phyloP scores from a whole-genome alignment of 2,888 invertebrate species.

The Oscheius sp. region DNA sequence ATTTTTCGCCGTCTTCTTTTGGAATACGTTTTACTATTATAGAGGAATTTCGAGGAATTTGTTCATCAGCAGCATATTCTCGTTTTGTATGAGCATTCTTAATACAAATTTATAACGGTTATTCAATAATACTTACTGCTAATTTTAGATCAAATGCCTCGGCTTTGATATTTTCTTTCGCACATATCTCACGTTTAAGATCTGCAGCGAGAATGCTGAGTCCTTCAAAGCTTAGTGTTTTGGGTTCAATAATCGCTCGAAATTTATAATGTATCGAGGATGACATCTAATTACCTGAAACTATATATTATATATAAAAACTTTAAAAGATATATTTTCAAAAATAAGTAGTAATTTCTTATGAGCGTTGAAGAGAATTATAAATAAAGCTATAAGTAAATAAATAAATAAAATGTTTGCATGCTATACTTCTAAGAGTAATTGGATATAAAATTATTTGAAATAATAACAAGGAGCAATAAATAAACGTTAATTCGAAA shows the following conservation, averaged over 20 bases:
- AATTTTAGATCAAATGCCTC: constrained; percentile 90
- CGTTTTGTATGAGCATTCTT: constrained; percentile 76
- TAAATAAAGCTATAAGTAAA: too few species aligned
- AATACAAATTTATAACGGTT: neutral
- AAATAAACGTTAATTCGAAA: neutral
- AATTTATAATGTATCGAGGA: constrained; percentile 99
- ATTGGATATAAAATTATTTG: too few species aligned
- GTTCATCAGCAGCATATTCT: constrained; percentile 88
- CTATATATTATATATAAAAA: neutral
- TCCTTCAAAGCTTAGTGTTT: constrained; percentile 84
- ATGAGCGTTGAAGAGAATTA: too few species aligned
- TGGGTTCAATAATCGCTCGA: constrained; percentile 92
- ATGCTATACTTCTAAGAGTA: too few species aligned
- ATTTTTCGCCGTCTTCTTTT: constrained; percentile 72
- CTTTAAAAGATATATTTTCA: too few species aligned
- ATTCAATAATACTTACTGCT: constrained; percentile 38
- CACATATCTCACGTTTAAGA: constrained; percentile 90
- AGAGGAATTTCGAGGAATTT: constrained; percentile 97
- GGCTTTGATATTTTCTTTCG: constrained; percentile 92
- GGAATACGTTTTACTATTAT: constrained; percentile 92
- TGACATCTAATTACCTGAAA: constrained; percentile 70
- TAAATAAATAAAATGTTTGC: too few species aligned
- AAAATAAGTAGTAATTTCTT: neutral
- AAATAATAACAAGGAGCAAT: neutral
- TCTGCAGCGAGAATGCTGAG: constrained; percentile 93